A percentile compares a stretch with the other conserved stretches of the same genome.
Conservation (phyloP, 1,140 invertebrate genomes). For the Papilio helenus region DNA sequence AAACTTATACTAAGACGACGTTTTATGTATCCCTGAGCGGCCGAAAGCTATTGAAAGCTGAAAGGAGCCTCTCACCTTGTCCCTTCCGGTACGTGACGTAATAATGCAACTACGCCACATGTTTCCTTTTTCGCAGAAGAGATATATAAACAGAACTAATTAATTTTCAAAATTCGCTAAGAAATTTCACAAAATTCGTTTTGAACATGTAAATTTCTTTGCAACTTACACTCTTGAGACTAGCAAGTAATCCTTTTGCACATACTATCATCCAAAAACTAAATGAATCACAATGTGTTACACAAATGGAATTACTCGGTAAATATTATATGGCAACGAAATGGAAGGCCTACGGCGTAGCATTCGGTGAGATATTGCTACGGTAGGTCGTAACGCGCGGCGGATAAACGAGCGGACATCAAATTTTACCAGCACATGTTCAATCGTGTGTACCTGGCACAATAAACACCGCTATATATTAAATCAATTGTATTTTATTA, state of each 20-base stretch:
- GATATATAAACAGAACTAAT: neutral
- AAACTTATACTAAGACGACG: neutral
- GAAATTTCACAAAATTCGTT: too few species aligned
- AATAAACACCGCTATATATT: neutral
- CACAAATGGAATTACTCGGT: constrained; percentile 15
- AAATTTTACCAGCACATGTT: constrained; percentile 27
- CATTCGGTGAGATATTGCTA: constrained; percentile 15
- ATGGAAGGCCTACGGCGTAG: constrained; percentile 16
- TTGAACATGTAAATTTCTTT: neutral
- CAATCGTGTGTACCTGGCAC: neutral
- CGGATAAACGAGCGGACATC: constrained; percentile 22
- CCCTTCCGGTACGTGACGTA: constrained; percentile 19
- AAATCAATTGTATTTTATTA: neutral
- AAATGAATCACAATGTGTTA: constrained; percentile 3
- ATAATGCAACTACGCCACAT: neutral
- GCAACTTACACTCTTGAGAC: neutral
- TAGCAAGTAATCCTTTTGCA: neutral
- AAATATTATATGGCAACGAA: constrained; percentile 17
- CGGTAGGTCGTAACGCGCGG: neutral
- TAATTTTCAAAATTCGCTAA: neutral
- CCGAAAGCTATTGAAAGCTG: constrained; percentile 24
- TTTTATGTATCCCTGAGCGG: constrained; percentile 14
- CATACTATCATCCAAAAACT: neutral
- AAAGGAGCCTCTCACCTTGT: constrained; percentile 7
- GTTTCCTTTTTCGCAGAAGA: neutral